Conservation (phyloP, 2,888 invertebrate genomes). For the Athalia cordata region DNA sequence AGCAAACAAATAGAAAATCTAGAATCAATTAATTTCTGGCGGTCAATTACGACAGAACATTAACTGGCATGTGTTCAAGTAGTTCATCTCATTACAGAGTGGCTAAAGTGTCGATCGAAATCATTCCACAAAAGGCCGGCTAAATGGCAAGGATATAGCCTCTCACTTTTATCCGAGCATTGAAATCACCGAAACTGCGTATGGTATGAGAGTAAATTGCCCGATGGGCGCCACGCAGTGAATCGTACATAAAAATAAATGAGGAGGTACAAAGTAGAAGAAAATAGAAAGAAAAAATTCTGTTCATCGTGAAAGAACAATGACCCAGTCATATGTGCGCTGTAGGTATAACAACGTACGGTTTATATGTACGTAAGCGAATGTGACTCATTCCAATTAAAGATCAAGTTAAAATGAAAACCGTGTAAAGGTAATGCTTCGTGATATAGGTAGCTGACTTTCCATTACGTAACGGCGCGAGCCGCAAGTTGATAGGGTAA, state of each 20-base stretch:
- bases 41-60: slow-evolving; percentile 10
- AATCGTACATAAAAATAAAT: not conserved
- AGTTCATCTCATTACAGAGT: not conserved
- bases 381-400: not conserved
- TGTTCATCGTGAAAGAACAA: not conserved
- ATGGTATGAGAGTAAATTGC: not conserved
- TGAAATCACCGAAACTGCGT: not conserved
- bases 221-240: no score
- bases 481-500: slow-evolving; percentile 30
- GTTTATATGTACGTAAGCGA: not conserved
- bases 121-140: slow-evolving; percentile 25
- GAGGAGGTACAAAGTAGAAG: not conserved
- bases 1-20: not conserved
- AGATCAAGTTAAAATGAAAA: not conserved
- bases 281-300: not conserved
- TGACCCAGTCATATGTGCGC: not conserved
- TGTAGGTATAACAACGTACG: not conserved
- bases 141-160: slow-evolving; percentile 5
- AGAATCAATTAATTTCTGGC: not conserved
- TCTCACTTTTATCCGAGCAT: slow-evolving; percentile 21
- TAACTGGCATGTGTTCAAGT: slow-evolving; percentile 8
- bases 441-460: slow-evolving; percentile 19
- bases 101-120: not conserved
- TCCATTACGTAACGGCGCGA: slow-evolving; percentile 39
- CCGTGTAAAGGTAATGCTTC: not conserved